Conservation (phyloP, 2,113 vertebrate species). For the Felis chaus region DNA sequence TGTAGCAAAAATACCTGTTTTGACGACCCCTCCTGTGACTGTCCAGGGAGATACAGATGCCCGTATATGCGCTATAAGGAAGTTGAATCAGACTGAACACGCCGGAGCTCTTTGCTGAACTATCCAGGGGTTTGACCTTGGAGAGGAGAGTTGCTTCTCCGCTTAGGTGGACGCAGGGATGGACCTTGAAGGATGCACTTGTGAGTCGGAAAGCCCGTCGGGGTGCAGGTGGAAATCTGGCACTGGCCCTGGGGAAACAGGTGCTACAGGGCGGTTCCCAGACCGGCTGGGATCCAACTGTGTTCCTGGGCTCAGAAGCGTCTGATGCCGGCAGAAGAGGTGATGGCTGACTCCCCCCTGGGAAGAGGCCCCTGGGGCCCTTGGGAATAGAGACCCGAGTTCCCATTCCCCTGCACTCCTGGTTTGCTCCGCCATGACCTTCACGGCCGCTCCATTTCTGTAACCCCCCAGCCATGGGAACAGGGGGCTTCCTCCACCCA, state of each 20-base stretch:
- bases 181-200: not conserved
- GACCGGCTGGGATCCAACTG: too few species aligned
- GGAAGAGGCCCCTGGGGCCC: not conserved
- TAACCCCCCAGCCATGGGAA: too few species aligned
- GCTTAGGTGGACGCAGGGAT: not conserved
- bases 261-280: too few species aligned
- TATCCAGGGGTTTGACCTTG: not conserved
- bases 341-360: not conserved
- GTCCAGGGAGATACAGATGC: not conserved
- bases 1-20: not conserved
- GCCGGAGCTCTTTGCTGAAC: not conserved
- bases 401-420: not conserved
- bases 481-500: not conserved
- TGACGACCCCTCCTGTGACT: not conserved
- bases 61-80: not conserved
- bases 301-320: not conserved
- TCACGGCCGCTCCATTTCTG: not conserved
- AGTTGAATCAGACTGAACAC: not conserved
- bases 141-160: not conserved
- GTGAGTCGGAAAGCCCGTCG: fast-evolving
- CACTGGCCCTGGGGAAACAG: too few species aligned
- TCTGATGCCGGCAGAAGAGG: not conserved
- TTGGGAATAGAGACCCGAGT: not conserved
- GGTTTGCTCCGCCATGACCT: fast-evolving
- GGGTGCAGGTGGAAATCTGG: not conserved